Percentiles rank a stretch among this genome's conserved stretches.
Conservation (phyloP, 2,888 invertebrate species). For the Agrotis exclamationis region DNA sequence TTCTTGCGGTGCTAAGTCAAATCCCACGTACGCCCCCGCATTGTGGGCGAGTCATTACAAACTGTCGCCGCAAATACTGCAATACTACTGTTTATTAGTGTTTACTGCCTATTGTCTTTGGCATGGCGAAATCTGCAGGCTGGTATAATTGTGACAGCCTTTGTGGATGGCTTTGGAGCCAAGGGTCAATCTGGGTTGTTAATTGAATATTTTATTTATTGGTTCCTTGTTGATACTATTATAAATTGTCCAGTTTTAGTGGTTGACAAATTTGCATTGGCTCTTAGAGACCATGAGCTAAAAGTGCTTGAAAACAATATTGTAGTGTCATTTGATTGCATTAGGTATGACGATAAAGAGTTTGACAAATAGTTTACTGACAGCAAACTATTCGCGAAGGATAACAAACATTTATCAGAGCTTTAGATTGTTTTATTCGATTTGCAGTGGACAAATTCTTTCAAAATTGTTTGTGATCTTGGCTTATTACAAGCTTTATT, state of each 20-base stretch:
- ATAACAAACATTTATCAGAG: conserved; percentile 1
- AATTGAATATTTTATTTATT: conserved; percentile 57
- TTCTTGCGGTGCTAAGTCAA: conserved; percentile 56
- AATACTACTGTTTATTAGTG: conserved; percentile 60
- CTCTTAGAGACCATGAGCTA: neutral
- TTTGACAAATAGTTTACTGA: conserved; percentile 4
- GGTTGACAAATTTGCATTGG: neutral
- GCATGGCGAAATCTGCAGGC: conserved; percentile 58
- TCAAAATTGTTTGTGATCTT: conserved; percentile 3
- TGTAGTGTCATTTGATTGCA: neutral
- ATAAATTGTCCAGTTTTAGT: neutral
- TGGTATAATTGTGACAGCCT: conserved; percentile 48
- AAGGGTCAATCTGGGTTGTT: conserved; percentile 51
- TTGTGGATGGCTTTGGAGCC: conserved; percentile 52
- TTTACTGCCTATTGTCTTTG: conserved; percentile 63
- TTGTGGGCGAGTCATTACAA: conserved; percentile 63
- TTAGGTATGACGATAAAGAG: neutral
- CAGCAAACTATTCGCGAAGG: neutral
- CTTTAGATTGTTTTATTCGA: neutral
- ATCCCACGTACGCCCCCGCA: conserved; percentile 56
- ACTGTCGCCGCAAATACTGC: conserved; percentile 55
- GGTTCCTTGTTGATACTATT: conserved; percentile 12
- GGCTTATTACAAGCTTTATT: conserved; percentile 23
- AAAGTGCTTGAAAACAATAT: neutral
- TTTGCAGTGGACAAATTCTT: conserved; percentile 14